A percentile compares a stretch with the other conserved stretches of the same genome.
phyloP scores from a whole-genome alignment of 2,797 vertebrate genomes.

The Cossypha dichroa region DNA sequence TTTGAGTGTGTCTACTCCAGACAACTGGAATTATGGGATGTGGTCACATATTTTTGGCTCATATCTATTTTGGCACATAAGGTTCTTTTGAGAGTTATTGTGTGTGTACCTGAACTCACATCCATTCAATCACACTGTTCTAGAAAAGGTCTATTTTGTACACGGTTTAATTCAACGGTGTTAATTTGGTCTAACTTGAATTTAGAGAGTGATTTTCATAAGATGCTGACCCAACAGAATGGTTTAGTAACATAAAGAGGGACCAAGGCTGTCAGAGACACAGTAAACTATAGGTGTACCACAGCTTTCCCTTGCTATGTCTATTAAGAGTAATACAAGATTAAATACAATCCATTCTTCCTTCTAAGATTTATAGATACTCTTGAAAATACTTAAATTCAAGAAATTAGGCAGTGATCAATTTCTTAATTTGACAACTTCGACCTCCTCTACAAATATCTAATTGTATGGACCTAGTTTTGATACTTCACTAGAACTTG shows the following conservation, averaged over 20 bases:
- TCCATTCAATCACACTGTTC: neutral
- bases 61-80: neutral
- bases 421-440: neutral
- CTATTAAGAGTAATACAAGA: neutral
- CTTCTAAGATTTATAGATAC: neutral
- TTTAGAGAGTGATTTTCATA: neutral
- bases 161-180: accelerated
- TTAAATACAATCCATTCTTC: neutral
- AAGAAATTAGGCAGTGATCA: neutral
- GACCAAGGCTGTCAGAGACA: neutral
- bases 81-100: neutral
- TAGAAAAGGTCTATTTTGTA: neutral
- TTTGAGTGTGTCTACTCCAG: neutral
- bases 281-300: accelerated
- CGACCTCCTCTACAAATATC: neutral
- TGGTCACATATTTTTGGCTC: neutral
- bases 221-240: neutral
- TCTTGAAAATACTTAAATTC: neutral
- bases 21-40: neutral
- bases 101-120: neutral
- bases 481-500: neutral
- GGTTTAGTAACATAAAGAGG: neutral
- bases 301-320: neutral
- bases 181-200: neutral
- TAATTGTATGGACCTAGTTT: neutral